phyloP scores from a whole-genome alignment of 2,888 invertebrate species.

The Drosophila demipolita region DNA sequence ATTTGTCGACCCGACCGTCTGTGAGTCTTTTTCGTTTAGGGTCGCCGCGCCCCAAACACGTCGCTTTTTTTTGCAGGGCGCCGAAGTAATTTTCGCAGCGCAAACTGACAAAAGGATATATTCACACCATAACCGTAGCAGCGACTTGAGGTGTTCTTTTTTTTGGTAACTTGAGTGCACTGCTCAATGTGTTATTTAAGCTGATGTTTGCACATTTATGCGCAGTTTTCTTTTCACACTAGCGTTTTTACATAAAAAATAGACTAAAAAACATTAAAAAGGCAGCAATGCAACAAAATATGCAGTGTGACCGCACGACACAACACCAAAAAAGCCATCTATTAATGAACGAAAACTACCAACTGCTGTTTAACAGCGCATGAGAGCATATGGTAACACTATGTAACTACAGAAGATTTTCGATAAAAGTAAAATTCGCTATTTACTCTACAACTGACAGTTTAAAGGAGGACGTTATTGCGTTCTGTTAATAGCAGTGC shows the following conservation, averaged over 20 bases:
- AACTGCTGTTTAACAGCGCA: neutral
- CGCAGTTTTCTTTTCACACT: constrained; percentile 48
- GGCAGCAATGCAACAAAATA: constrained; percentile 56
- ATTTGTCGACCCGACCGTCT: constrained; percentile 36
- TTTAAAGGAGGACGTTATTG: neutral
- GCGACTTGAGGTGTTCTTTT: constrained; percentile 18
- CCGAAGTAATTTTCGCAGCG: constrained; percentile 62
- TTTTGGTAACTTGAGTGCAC: constrained; percentile 36
- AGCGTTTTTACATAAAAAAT: constrained; percentile 72
- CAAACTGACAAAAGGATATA: constrained; percentile 33
- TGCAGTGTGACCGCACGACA: constrained; percentile 23
- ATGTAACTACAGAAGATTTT: neutral
- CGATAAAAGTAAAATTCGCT: neutral
- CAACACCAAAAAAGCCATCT: neutral
- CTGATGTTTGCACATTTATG: constrained; percentile 55
- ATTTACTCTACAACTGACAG: neutral
- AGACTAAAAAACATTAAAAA: constrained; percentile 64
- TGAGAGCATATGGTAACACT: neutral
- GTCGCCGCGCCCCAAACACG: constrained; percentile 78
- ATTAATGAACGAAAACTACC: constrained; percentile 17
- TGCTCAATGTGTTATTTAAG: constrained; percentile 50
- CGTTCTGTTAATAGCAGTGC: constrained; percentile 9
- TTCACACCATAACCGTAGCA: constrained; percentile 43
- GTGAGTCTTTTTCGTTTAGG: constrained; percentile 53
- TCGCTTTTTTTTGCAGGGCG: constrained; percentile 48